Base-by-base conservation (phyloP, 1,140 invertebrate species). In the Theocolax elegans region DNA sequence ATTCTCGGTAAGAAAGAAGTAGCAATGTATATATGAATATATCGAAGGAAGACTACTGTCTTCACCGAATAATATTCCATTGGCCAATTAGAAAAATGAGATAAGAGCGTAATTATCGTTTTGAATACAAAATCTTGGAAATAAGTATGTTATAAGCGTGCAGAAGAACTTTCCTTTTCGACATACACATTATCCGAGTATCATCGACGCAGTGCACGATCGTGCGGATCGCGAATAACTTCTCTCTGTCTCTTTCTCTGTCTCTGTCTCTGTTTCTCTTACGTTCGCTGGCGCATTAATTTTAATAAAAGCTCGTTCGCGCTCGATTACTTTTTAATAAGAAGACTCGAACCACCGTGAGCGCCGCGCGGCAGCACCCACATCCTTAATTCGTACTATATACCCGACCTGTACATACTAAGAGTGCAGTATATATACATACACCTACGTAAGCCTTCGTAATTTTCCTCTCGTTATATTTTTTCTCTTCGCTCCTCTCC, bases 241-340 rank as follows among this genome's bases (percentile, higher is more conserved):
- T 27, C 13, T 4, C 6, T 54, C 51, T 15, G 2, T 31, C 13
- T 19, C 59, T 13, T 17, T 31, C 27, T 62, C 42, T 40, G 12
- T 2, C 27, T 4, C 51, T 13, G 3, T 42, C 40, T 46, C 38
- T n/a, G n/a, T 44, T 44, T 44, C 23, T 64, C 49, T 51, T 27
- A 3, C 21, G 31, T 35, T 6, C 31, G 10, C 4, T 35, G 4
- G 10, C 4, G 17, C 54, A 51, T 71, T 71, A 66, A 71, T 71
- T 65, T 65, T 65, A 65, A 71, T 71, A 71, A 71, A 71, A 60
- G 46, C 51, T 44, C 62, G 69, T 71, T 65, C 46, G 60, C 62
- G 54, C 62, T 60, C 62, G 35, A 71, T 71, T 71, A 71, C 62
- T 59, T 71, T 71, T 71, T 71, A 71, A 71, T 71, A 65, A 71